Percentiles rank a stretch among this genome's conserved stretches.
phyloP scores from a whole-genome alignment of 2,797 vertebrate species.

The Crax fasciolata region DNA sequence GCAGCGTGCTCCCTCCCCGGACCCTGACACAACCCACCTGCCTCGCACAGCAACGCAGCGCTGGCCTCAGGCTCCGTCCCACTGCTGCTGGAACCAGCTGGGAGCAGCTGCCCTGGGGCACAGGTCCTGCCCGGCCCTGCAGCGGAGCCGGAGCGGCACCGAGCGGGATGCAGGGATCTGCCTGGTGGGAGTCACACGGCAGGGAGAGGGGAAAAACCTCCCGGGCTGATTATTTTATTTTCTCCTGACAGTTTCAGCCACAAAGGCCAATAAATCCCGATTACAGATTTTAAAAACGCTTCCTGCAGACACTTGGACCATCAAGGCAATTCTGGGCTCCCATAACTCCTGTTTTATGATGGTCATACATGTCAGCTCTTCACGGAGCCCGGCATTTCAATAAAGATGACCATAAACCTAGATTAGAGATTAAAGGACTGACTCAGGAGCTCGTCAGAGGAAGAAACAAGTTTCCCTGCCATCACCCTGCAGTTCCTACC shows the following conservation, averaged over 20 bases:
- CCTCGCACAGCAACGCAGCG: neutral
- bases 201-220: neutral
- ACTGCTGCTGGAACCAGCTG: accelerated
- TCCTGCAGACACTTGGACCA: conserved; percentile 68
- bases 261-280: conserved; percentile 66
- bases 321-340: conserved; percentile 53
- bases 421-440: conserved; percentile 66
- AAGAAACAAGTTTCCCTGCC: conserved; percentile 27
- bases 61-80: neutral
- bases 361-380: conserved; percentile 58
- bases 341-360: conserved; percentile 73
- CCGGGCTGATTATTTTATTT: conserved; percentile 70
- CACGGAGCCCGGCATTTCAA: conserved; percentile 49
- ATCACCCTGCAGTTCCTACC: neutral
- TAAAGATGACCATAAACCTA: conserved; percentile 69
- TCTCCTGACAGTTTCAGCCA: conserved; percentile 68
- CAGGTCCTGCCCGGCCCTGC: neutral
- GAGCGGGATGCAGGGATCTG: accelerated
- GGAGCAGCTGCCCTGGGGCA: neutral
- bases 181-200: conserved; percentile 9
- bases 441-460: conserved; percentile 51
- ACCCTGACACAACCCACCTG: accelerated
- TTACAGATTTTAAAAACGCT: conserved; percentile 59
- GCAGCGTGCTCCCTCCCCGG: neutral
- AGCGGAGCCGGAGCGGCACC: neutral